Evolutionary conservation across 2,113 vertebrate genomes (phyloP).

Genomic region (Lepus timidus): DNA sequence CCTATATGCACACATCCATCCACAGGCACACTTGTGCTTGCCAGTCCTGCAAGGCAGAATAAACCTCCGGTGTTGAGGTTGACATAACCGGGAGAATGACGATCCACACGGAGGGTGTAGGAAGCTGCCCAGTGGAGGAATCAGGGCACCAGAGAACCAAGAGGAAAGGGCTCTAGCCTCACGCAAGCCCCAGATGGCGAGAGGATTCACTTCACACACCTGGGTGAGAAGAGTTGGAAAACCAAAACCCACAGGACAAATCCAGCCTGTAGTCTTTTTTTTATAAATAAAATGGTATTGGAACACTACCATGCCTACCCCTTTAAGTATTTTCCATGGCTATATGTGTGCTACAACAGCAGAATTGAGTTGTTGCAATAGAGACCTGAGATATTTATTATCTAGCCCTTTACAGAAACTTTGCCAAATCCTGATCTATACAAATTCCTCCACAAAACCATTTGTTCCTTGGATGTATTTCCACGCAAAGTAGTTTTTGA

Average conservation of each 20-base stretch:
- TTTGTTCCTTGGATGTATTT: conserved; percentile 44
- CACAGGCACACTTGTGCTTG: neutral
- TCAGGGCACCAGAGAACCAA: neutral
- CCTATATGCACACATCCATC: neutral
- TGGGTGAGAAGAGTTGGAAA: neutral
- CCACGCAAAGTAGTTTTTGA: conserved; percentile 45
- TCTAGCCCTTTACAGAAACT: conserved; percentile 6
- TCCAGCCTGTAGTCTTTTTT: neutral
- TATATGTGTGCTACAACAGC: neutral
- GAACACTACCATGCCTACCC: neutral
- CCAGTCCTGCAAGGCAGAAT: neutral
- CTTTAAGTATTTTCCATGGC: conserved; percentile 4
- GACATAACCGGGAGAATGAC: neutral
- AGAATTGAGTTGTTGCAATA: neutral
- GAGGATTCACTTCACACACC: neutral
- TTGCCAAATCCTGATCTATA: conserved; percentile 25
- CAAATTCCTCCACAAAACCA: conserved; percentile 27
- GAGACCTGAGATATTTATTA: neutral
- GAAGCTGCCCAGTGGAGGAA: neutral
- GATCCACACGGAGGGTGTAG: neutral
- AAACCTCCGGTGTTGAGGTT: neutral
- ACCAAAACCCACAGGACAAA: neutral
- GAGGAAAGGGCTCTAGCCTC: neutral
- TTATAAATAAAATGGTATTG: conserved; percentile 46
- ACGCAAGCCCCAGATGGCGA: neutral